Base-by-base conservation (phyloP, 2,113 vertebrate species). In the Psettodes erumei region DNA sequence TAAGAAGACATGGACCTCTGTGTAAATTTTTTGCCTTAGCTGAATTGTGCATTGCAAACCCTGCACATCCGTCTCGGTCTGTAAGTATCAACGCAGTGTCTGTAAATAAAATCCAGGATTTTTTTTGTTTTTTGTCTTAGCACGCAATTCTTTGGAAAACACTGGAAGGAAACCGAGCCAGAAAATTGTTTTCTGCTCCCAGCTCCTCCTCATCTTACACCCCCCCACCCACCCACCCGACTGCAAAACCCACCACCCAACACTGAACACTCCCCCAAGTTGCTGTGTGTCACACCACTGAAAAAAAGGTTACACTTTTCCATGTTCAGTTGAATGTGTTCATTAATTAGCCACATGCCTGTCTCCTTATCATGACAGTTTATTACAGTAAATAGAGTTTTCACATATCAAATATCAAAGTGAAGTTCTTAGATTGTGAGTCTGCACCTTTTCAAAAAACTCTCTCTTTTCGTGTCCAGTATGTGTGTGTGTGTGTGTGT, bases 91-190 rank as follows among this genome's bases (percentile, higher is more conserved):
- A 35, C 30, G 25, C 11, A 8, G 53, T 63, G 66, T 32, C 76
- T 75, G 48, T 43, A 71, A 67, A 75, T 67, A 54, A 21, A 0
- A 78, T 50, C 16, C 59, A 47, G 51, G 32, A 28, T n/a, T n/a
- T n/a, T n/a, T n/a, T n/a, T n/a, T n/a, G n/a, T 1, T 66, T 75
- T 71, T 37, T 15, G 25, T 37, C 65, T 56, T 12, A 48, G 38
- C 53, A n/a, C 13, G 42, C 13, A 18, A 51, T 62, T 75, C 27
- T 48, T 66, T 8, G 2, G 35, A 63, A 63, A 78, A 73, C 21
- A 64, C 15, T 30, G 13, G 33, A 55, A 42, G 21, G n/a, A 71
- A 58, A 42, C 19, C 56, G 23, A 62, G 54, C 38, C 59, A 47
- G 18, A 66, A 61, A 66, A 69, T 62, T n/a, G 8, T 50, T 74